Evolutionary conservation across 1,140 invertebrate species (phyloP), one percentile per base, ranked within the genome.

Genomic region (Drosophila leontia): DNA sequence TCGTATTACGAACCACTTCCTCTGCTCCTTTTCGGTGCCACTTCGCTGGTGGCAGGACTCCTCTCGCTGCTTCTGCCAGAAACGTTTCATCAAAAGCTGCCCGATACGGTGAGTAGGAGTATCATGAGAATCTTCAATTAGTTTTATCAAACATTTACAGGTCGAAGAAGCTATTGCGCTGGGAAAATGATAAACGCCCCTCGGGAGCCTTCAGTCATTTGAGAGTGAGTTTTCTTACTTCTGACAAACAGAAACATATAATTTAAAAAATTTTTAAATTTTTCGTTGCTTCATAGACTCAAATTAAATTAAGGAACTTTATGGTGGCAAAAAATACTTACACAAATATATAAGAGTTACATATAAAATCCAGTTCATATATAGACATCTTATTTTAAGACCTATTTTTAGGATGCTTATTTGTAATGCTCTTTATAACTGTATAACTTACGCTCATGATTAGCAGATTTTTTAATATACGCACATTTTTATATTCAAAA

Each of bases 71-170:
- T 94, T 41, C 75, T 95, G 44, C 95, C 95, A 1, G 95, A 95
- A 93, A 95, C 95, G n/a, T 91, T 94, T 69, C 94, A 94, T 29
- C 92, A 78, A 39, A 94, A 94, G 75, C 81, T 95, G 55, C 95
- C 95, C 8, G 94, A 95, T 80, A 95, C 92, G 50, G 92, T 92
- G 51, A 61, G 74, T 58, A 50, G 1, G 5, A 11, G 55, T 37
- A 37, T 42, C 1, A 29, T 34, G 11, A 35, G 17, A 17, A 34
- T 29, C 13, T n/a, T 32, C 7, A 26, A 45, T 23, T 2, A 39
- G 5, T 13, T 56, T 5, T 35, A 29, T 19, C 9, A 0, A 50
- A 53, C 1, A 17, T 7, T 23, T 42, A 15, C 45, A 87, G 83
- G 83, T 90, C 3, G 64, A 65, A 8, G 85, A 90, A 13, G 85